phyloP scores from a whole-genome alignment of 1,140 invertebrate genomes.

The Cataglyphis hispanica region DNA sequence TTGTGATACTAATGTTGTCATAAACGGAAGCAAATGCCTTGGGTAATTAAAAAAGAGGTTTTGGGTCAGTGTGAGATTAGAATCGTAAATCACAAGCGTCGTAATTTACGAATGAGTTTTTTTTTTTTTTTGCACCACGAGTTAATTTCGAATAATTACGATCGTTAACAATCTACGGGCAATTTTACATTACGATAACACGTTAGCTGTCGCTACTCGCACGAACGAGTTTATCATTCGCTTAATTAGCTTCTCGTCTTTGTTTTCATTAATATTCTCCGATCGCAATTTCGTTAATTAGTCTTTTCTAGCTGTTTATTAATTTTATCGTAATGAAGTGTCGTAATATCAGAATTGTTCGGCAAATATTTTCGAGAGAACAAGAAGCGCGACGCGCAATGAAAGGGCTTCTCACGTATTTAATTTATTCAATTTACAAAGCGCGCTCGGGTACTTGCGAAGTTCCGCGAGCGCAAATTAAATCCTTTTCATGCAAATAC shows the following conservation, averaged over 20 bases:
- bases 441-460: conserved; percentile 2
- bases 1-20: background rate
- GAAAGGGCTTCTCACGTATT: conserved; percentile 50
- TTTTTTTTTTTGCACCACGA: background rate
- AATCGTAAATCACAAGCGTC: conserved; percentile 17
- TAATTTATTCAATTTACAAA: conserved; percentile 48
- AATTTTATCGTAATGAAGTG: conserved; percentile 20
- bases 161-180: conserved; percentile 29
- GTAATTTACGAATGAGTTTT: conserved; percentile 18
- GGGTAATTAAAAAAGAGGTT: background rate
- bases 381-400: conserved; percentile 26
- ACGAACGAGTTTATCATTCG: conserved; percentile 18
- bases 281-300: conserved; percentile 47
- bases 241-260: conserved; percentile 36
- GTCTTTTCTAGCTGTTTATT: conserved; percentile 27
- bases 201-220: background rate
- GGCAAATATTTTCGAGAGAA: conserved; percentile 40
- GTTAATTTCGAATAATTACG: conserved; percentile 50
- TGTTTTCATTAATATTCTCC: background rate
- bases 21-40: conserved; percentile 12
- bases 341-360: conserved; percentile 36
- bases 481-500: conserved; percentile 53
- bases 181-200: conserved; percentile 50
- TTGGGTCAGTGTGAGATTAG: background rate
- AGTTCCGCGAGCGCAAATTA: conserved; percentile 31